Percentiles rank a stretch among this genome's conserved stretches.
Evolutionary conservation across 2,797 vertebrate species (phyloP).

Genomic region (Acanthornis magna): DNA sequence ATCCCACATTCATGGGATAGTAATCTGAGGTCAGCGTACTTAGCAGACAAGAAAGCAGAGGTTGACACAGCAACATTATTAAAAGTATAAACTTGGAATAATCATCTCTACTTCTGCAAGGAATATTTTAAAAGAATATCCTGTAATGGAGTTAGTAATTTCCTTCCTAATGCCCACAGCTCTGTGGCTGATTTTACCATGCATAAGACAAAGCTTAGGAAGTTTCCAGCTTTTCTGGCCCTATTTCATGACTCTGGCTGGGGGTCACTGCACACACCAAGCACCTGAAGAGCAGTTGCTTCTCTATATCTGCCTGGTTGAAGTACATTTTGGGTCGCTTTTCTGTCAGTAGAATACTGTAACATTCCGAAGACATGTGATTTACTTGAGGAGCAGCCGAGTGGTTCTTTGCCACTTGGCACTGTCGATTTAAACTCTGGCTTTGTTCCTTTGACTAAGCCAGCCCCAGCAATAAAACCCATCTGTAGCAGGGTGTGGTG

Average conservation of each 20-base stretch:
- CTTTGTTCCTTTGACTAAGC: background rate
- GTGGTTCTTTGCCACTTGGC: background rate
- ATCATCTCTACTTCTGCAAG: background rate
- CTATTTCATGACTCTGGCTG: background rate
- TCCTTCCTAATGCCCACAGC: background rate
- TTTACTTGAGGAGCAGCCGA: background rate
- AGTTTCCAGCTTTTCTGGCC: background rate
- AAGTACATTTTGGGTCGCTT: background rate
- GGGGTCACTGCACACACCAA: background rate
- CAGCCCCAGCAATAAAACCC: slow-evolving; percentile 28
- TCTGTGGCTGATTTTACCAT: background rate
- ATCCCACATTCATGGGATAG: background rate
- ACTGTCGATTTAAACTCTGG: background rate
- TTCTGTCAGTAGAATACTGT: background rate
- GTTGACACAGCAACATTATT: background rate
- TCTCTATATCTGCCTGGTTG: background rate
- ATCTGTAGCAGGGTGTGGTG: slow-evolving; percentile 54
- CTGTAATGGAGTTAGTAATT: background rate
- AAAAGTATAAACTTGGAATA: background rate
- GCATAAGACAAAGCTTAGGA: background rate
- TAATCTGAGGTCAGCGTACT: background rate
- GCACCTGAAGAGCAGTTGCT: background rate
- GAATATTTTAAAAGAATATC: background rate
- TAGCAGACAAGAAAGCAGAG: background rate
- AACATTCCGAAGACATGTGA: background rate